Evolutionary conservation across 2,113 vertebrate species (phyloP), one percentile per base, ranked within the genome.

Genomic region (Chloroceryle aenea): DNA sequence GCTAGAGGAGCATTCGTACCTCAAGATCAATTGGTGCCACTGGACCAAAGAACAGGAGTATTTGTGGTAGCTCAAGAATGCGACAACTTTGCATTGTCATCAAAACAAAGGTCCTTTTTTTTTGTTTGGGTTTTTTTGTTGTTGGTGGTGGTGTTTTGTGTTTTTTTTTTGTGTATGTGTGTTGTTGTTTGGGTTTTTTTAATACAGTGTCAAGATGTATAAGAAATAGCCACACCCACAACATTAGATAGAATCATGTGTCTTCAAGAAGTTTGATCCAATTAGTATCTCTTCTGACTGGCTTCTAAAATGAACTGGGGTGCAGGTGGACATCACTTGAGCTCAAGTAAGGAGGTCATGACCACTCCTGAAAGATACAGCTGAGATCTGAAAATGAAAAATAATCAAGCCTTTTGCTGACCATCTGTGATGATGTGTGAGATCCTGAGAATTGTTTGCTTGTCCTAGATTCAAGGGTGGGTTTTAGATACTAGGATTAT

Each of bases 201-300:
- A 58, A 53, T 4, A 29, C 3, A 1, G 38, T 17, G 1, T n/a
- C 19, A 66, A 52, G 9, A 5, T 15, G 3, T 18, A 7, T 36
- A 42, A 81, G 56, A 84, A 85, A 53, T 1, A 30, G 6, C 4
- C 8, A 18, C 9, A 27, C 14, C 8, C 59, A 23, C 32, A 19
- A 7, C 13, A 10, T 7, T 52, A 50, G 27, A 2, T 14, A 3
- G 0, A 34, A 32, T 7, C 14, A 4, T 0, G 1, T 10, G 14
- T 30, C 56, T 56, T 53, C 21, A 14, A 58, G 36, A 64, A 69
- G 11, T 16, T 53, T 9, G 14, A 43, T 40, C 38, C 42, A 40
- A 3, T 3, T 5, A 38, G 4, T 8, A 30, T 15, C 27, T 53
- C n/a, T 38, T 72, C n/a, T 3, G 1, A 2, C 12, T 30, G 7